Conservation (phyloP, 2,797 vertebrate genomes). For the Carcharodon carcharias region DNA sequence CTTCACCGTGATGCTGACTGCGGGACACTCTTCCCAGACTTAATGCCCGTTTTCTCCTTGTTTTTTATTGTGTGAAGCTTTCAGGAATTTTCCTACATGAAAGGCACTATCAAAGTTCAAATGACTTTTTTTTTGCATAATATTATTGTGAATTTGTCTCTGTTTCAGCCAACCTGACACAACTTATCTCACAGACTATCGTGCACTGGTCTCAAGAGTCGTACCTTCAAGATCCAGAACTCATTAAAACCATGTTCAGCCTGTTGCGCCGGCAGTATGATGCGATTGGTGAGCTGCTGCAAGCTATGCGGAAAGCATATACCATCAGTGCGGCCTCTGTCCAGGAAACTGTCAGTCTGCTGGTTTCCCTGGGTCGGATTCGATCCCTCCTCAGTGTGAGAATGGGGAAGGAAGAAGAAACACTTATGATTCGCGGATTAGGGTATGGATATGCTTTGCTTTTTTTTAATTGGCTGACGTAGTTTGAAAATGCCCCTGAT, state of each 20-base stretch:
- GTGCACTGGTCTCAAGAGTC: conserved; percentile 92
- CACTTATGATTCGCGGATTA: conserved; percentile 92
- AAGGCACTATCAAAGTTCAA: not conserved
- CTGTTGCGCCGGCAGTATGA: conserved; percentile 90
- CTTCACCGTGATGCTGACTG: no score
- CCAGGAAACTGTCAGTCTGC: conserved; percentile 81
- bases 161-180: conserved; percentile 79
- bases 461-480: not conserved
- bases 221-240: conserved; percentile 83
- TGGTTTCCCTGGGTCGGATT: conserved; percentile 89
- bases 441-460: conserved; percentile 60
- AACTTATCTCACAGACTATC: conserved; percentile 93
- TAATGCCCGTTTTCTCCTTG: not conserved
- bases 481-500: not conserved
- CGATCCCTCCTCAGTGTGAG: conserved; percentile 89
- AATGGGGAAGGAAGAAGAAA: conserved; percentile 94
- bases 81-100: not conserved
- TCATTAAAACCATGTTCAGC: conserved; percentile 91
- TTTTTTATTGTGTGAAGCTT: not conserved
- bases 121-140: not conserved
- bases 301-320: conserved; percentile 86
- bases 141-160: not conserved
- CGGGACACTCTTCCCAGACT: no score
- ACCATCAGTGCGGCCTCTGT: conserved; percentile 86
- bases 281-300: conserved; percentile 87